Base-by-base conservation (phyloP, 2,888 invertebrate species). In the Chrysodeixis includens region DNA sequence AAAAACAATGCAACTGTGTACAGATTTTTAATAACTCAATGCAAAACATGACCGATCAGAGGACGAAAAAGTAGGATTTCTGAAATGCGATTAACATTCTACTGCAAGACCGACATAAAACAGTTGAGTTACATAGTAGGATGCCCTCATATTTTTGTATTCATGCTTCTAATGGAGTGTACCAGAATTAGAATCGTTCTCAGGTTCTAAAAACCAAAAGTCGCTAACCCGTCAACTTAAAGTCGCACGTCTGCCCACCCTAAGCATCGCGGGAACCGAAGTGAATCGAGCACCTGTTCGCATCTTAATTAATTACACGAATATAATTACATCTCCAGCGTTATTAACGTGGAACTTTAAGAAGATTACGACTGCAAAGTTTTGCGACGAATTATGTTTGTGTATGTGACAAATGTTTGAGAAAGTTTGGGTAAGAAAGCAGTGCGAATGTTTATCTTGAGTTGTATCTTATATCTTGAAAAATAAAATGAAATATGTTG, bases 301-400 rank as follows among this genome's bases (percentile, higher is more conserved):
- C 68, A 72, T 81, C 81, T 71, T 80, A 83, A 85, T 82, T 80
- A 80, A 80, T 82, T 80, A 83, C 81, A 82, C 77, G 79, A 84
- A 83, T 86, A 83, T 83, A 84, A 85, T 86, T 85, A 84, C 78
- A 80, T 81, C 78, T 75, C 65, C 82, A 74, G 69, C 72, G 71
- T 82, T 80, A 86, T 85, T 83, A 83, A 78, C 71, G 76, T 54
- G 68, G 56, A 83, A 84, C 79, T 84, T 81, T 81, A 82, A 83
- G 80, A 69, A 75, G 84, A 84, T 85, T 84, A 83, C 74, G 60
- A 56, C 55, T 60, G 26, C 58, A 20, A 65, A 71, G 65, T 69
- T 77, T 79, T 80, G 69, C 66, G 57, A 51, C 51, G 22, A 18
- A 67, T 54, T 69, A 66, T 75, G 58, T 71, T 62, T 70, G 68